A percentile compares a stretch with the other conserved stretches of the same genome.
These are phyloP conservation scores for Rissa tridactyla DNA, from an alignment of 2,113 vertebrate genomes.

Conservation along the genomic window DNA sequence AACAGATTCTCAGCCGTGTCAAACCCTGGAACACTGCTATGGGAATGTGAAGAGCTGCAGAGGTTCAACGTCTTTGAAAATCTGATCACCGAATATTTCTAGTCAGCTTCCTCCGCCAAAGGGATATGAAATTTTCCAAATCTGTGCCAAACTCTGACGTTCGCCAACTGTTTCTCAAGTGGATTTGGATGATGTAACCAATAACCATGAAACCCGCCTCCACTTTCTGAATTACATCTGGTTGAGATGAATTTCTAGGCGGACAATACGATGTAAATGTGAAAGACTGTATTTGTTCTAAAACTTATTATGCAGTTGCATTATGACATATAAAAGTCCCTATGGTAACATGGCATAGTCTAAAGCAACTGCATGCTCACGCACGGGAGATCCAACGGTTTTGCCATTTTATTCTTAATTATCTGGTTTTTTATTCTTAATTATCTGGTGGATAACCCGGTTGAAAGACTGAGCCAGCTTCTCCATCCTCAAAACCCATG, in stretches of 20 bases:
- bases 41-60: background rate
- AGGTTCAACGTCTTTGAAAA: background rate
- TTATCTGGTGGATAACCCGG: background rate
- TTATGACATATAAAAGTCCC: background rate
- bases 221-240: background rate
- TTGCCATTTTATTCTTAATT: background rate
- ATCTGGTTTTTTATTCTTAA: background rate
- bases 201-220: background rate
- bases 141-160: background rate
- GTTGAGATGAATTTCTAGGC: background rate
- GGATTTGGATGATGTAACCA: constrained; percentile 31
- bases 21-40: background rate
- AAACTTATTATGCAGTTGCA: background rate
- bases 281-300: background rate
- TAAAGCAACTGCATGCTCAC: background rate
- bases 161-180: background rate
- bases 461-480: background rate
- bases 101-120: background rate
- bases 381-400: background rate
- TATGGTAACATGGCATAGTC: background rate
- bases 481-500: background rate
- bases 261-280: background rate
- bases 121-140: background rate
- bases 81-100: background rate
- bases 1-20: background rate